Conservation (phyloP, 2,888 invertebrate species). For the Rhodophaea formosa region DNA sequence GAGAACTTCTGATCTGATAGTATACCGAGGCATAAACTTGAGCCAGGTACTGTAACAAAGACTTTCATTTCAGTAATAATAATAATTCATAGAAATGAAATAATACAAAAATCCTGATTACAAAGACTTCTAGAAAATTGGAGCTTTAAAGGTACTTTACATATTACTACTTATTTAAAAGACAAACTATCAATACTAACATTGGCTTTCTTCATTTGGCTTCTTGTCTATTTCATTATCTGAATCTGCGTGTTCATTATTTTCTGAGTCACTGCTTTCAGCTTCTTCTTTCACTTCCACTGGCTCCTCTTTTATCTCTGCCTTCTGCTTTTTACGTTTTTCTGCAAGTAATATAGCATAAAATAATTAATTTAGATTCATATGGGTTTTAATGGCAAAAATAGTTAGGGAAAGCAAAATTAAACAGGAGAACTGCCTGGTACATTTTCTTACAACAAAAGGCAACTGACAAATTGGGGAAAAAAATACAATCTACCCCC, state of each 20-base stretch:
- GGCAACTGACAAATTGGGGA: too few relatives aligned
- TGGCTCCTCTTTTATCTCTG: slow-evolving; percentile 38
- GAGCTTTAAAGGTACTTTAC: too few relatives aligned
- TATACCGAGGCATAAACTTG: slow-evolving; percentile 82
- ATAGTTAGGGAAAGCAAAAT: too few relatives aligned
- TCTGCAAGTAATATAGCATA: slow-evolving; percentile 16
- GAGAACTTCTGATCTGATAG: slow-evolving; percentile 82
- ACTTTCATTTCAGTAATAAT: background rate
- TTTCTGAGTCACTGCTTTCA: slow-evolving; percentile 25
- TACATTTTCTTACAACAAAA: too few relatives aligned
- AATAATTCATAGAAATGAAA: too few relatives aligned
- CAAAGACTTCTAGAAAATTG: too few relatives aligned
- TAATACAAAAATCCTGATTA: too few relatives aligned
- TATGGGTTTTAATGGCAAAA: too few relatives aligned
- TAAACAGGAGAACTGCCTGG: too few relatives aligned
- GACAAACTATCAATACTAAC: slow-evolving; percentile 40
- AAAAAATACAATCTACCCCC: too few relatives aligned
- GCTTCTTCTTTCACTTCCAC: slow-evolving; percentile 45
- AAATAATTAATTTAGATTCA: too few relatives aligned
- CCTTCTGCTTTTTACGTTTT: slow-evolving; percentile 45
- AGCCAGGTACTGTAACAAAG: slow-evolving; percentile 82
- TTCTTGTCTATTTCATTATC: slow-evolving; percentile 39
- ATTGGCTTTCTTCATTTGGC: slow-evolving; percentile 47
- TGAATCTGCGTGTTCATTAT: slow-evolving; percentile 33
- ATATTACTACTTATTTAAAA: too few relatives aligned